Evolutionary conservation across 35 echinoderm and acorn worm genomes (phyloP).

Genomic region (Anneissia japonica): DNA sequence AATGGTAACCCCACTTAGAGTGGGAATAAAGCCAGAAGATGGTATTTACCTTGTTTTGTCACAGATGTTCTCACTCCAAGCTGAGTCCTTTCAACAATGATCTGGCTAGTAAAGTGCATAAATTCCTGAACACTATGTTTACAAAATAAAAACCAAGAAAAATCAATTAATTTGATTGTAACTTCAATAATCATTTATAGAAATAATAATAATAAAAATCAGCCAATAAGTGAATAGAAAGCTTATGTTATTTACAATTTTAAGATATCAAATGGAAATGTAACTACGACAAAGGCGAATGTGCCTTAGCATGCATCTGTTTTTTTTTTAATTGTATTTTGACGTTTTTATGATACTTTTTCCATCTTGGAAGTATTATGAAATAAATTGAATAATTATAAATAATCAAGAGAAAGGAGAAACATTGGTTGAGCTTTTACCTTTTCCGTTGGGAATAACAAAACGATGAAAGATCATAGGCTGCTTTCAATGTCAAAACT

Average conservation of each 20-base stretch:
- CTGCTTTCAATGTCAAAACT: conserved; percentile 55
- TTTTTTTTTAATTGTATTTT: too few species aligned
- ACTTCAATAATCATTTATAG: neutral
- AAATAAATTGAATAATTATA: too few species aligned
- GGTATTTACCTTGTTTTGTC: conserved; percentile 71
- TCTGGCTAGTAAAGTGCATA: conserved; percentile 94
- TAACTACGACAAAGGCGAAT: too few species aligned
- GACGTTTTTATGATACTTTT: too few species aligned
- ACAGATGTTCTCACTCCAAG: conserved; percentile 63
- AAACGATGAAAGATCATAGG: conserved; percentile 71
- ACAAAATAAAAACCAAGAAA: neutral
- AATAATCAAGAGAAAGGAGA: too few species aligned
- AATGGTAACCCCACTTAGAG: too few species aligned
- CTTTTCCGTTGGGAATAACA: conserved; percentile 86
- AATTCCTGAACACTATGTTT: conserved; percentile 81
- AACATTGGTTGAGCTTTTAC: too few species aligned
- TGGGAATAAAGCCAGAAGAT: too few species aligned
- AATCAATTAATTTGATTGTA: neutral
- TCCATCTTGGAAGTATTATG: too few species aligned
- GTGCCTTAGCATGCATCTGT: too few species aligned
- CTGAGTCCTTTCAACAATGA: conserved; percentile 78
- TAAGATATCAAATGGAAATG: neutral
- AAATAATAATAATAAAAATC: neutral
- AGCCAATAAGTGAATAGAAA: neutral
- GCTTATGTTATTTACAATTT: neutral